Evolutionary conservation across 2,113 vertebrate species (phyloP).

Genomic region (Varanus salvator): DNA sequence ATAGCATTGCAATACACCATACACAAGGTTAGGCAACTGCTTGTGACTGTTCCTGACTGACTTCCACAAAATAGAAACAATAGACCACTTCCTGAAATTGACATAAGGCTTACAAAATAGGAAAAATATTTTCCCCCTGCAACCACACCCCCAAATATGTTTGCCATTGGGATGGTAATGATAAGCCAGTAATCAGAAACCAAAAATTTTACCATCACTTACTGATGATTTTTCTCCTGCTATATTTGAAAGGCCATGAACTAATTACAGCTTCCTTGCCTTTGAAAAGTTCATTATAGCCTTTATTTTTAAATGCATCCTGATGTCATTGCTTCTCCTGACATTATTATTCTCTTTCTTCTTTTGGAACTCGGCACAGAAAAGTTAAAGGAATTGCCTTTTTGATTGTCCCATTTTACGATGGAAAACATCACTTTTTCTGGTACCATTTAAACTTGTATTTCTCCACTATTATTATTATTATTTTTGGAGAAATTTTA

Average conservation of each 20-base stretch:
- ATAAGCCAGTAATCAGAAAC: not conserved
- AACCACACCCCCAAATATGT: too few relatives aligned
- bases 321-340: slow-evolving; percentile 20
- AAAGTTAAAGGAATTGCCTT: slow-evolving; percentile 67
- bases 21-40: not conserved
- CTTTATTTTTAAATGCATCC: slow-evolving; percentile 56
- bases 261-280: slow-evolving; percentile 32
- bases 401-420: slow-evolving; percentile 48
- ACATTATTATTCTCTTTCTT: slow-evolving; percentile 17
- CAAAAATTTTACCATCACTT: slow-evolving; percentile 22
- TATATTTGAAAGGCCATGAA: not conserved
- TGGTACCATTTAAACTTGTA: slow-evolving; percentile 66
- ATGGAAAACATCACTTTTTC: slow-evolving; percentile 63
- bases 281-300: slow-evolving; percentile 36
- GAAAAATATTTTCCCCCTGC: too few relatives aligned
- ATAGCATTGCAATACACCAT: not conserved
- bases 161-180: not conserved
- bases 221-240: not conserved
- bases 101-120: not conserved
- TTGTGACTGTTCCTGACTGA: not conserved
- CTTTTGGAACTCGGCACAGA: slow-evolving; percentile 36
- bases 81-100: not conserved
- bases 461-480: slow-evolving; percentile 44
- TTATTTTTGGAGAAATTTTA: slow-evolving; percentile 68
- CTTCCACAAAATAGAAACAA: not conserved